Conservation (phyloP, 2,113 vertebrate genomes). For the Alosa alosa region DNA sequence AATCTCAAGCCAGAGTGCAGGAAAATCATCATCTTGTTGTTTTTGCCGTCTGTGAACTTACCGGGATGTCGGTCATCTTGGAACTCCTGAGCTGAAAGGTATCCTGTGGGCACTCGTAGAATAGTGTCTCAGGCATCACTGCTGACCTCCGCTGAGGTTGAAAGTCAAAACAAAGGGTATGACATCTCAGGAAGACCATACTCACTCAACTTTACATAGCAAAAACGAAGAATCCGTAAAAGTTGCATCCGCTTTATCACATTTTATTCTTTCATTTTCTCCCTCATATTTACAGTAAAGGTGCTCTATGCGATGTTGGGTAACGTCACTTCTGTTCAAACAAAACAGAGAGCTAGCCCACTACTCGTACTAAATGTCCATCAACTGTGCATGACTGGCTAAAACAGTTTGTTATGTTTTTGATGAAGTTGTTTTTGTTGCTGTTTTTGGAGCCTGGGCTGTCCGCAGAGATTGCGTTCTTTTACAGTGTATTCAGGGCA, state of each 20-base stretch:
- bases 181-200: not conserved
- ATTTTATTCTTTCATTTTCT: too few relatives aligned
- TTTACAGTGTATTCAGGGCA: too few relatives aligned
- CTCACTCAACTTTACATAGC: not conserved
- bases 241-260: not conserved
- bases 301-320: too few relatives aligned
- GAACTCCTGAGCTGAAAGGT: slow-evolving; percentile 51
- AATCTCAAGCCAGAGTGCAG: not conserved
- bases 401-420: too few relatives aligned
- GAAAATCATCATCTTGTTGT: not conserved
- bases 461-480: too few relatives aligned
- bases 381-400: too few relatives aligned
- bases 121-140: slow-evolving; percentile 59
- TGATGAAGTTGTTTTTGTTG: too few relatives aligned
- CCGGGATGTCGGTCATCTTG: slow-evolving; percentile 69
- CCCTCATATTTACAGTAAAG: too few relatives aligned
- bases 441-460: too few relatives aligned
- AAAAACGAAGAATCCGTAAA: not conserved
- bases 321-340: too few relatives aligned
- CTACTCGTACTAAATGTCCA: too few relatives aligned
- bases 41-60: slow-evolving; percentile 42
- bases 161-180: not conserved
- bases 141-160: slow-evolving; percentile 51
- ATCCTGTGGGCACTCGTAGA: slow-evolving; percentile 64
- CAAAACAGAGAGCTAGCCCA: too few relatives aligned